Conservation (phyloP, 2,888 invertebrate genomes). For the Hedychridium roseum region DNA sequence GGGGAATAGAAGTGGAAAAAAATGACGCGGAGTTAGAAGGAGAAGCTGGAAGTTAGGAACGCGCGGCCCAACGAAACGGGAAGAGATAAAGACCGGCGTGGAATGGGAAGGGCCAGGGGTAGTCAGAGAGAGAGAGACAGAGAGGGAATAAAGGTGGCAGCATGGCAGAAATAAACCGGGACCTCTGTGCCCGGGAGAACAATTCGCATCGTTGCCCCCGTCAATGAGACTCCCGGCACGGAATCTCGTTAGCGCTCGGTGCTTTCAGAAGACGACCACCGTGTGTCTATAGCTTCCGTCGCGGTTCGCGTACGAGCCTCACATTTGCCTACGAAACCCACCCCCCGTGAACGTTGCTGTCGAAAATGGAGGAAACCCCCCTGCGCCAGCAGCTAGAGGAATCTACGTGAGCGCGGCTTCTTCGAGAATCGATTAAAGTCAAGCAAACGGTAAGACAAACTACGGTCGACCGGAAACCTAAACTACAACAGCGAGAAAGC, state of each 20-base stretch:
- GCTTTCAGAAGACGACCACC: conserved; percentile 10
- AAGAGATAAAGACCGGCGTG: too few relatives aligned
- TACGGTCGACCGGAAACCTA: too few relatives aligned
- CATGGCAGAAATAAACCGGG: not conserved
- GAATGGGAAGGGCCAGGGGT: not conserved
- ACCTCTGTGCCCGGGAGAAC: conserved; percentile 17
- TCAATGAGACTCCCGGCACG: conserved; percentile 22
- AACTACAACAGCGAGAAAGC: too few relatives aligned
- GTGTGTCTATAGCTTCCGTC: not conserved
- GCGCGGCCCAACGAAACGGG: conserved; percentile 6
- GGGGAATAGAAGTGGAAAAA: too few relatives aligned
- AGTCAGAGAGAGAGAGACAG: not conserved
- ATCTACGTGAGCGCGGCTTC: too few relatives aligned
- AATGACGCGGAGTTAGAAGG: too few relatives aligned
- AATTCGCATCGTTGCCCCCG: conserved; percentile 20
- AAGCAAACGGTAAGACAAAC: too few relatives aligned
- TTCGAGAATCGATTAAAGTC: too few relatives aligned
- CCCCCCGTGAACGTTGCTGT: too few relatives aligned
- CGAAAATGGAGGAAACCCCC: too few relatives aligned
- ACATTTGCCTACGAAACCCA: not conserved
- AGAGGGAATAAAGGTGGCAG: not conserved
- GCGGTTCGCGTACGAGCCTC: not conserved
- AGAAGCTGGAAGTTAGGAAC: conserved; percentile 6
- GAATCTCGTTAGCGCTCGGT: conserved; percentile 27
- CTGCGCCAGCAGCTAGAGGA: too few relatives aligned